phyloP scores from a whole-genome alignment of 2,888 invertebrate species.

The Habrosyne pyritoides region DNA sequence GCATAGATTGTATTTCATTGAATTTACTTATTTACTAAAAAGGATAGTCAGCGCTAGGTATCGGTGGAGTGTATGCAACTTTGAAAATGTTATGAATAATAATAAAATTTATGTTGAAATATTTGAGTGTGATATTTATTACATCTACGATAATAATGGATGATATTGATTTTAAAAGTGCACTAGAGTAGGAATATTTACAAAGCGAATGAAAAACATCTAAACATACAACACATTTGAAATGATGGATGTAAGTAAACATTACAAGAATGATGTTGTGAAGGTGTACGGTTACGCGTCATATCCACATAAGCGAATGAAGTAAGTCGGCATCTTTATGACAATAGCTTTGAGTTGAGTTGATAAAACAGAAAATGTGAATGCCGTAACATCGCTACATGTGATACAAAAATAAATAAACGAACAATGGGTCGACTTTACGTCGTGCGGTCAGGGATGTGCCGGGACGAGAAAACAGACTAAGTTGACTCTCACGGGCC shows the following conservation, averaged over 20 bases:
- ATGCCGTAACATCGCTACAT: slow-evolving; percentile 29
- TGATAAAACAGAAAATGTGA: slow-evolving; percentile 33
- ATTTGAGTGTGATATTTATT: background rate
- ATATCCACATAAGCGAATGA: slow-evolving; percentile 38
- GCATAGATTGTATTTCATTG: slow-evolving; percentile 17
- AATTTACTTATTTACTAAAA: background rate
- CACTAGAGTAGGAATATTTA: slow-evolving; percentile 35
- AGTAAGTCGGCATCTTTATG: slow-evolving; percentile 42
- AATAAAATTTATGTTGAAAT: background rate
- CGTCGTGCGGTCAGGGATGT: slow-evolving; percentile 62
- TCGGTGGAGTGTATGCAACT: slow-evolving; percentile 13
- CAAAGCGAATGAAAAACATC: slow-evolving; percentile 37
- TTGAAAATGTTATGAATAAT: slow-evolving; percentile 2
- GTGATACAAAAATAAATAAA: slow-evolving; percentile 50
- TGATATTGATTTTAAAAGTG: slow-evolving; percentile 16
- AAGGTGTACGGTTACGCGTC: slow-evolving; percentile 26
- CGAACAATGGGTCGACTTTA: slow-evolving; percentile 80
- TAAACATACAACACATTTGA: slow-evolving; percentile 35
- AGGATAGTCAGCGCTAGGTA: slow-evolving; percentile 12
- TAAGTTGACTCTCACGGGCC: background rate
- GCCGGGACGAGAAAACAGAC: slow-evolving; percentile 37
- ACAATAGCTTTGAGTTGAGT: slow-evolving; percentile 36
- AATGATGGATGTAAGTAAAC: slow-evolving; percentile 35
- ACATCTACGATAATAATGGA: background rate
- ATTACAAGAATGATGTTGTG: slow-evolving; percentile 37